These are phyloP conservation scores for Zosterops lateralis DNA, from an alignment of 2,113 vertebrate genomes.

Conservation along the genomic window DNA sequence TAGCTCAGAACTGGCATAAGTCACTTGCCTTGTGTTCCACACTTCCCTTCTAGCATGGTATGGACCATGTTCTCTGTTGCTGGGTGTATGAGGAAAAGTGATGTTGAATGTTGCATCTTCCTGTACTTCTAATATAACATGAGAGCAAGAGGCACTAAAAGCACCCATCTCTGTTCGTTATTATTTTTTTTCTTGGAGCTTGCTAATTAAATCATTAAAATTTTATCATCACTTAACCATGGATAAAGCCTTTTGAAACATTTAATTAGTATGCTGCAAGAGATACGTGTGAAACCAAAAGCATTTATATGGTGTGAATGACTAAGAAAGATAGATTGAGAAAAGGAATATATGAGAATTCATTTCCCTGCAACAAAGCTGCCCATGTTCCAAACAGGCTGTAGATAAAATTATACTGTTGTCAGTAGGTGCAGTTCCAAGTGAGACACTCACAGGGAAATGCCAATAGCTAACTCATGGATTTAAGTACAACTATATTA, in stretches of 20 bases:
- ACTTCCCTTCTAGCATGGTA: not conserved
- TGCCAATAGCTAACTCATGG: not conserved
- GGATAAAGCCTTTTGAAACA: constrained; percentile 74
- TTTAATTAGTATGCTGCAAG: constrained; percentile 73
- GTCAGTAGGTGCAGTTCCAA: constrained; percentile 5
- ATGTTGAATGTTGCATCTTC: not conserved
- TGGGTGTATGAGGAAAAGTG: not conserved
- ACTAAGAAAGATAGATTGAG: not conserved
- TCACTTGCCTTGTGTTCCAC: not conserved
- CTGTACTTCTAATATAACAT: not conserved
- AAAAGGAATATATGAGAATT: not conserved
- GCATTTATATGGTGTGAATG: constrained; percentile 6
- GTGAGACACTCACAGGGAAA: not conserved
- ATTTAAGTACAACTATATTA: not conserved
- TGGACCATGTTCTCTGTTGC: not conserved
- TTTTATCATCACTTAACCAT: constrained; percentile 77
- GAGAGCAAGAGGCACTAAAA: constrained; percentile 10
- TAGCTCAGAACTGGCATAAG: not conserved
- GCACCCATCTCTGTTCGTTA: constrained; percentile 23
- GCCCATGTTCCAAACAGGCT: not conserved
- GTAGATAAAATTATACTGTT: not conserved
- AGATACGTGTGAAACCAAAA: constrained; percentile 30
- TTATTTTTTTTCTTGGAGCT: constrained; percentile 61
- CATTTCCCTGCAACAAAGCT: not conserved
- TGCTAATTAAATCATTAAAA: constrained; percentile 82